Percentiles rank a stretch among this genome's conserved stretches.
Evolutionary conservation across 1,140 invertebrate genomes (phyloP).

Genomic region (Andricus grossulariae): DNA sequence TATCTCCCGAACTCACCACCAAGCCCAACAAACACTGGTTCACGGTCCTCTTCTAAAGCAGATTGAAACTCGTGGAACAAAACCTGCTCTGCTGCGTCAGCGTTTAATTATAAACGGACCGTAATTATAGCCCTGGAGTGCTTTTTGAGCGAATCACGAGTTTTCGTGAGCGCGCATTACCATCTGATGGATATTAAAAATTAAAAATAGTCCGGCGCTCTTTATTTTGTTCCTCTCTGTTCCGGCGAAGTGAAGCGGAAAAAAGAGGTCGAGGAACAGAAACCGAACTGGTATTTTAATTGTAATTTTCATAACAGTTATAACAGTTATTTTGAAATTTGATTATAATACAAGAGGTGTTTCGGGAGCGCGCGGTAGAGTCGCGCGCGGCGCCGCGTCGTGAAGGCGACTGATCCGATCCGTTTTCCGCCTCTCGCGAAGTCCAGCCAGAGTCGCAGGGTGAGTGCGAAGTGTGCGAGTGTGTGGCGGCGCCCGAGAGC

Average conservation of each 20-base stretch:
- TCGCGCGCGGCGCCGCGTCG: conserved; percentile 64
- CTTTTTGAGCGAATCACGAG: conserved; percentile 29
- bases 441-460: no score
- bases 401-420: conserved; percentile 66
- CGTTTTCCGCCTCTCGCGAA: conserved; percentile 46
- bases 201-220: conserved; percentile 30
- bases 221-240: conserved; percentile 38
- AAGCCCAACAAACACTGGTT: not conserved
- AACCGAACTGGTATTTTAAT: not conserved
- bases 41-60: not conserved
- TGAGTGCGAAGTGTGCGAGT: not conserved
- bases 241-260: conserved; percentile 15
- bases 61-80: conserved; percentile 11
- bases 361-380: conserved; percentile 36
- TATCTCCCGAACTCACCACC: not conserved
- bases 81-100: conserved; percentile 11
- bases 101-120: conserved; percentile 20
- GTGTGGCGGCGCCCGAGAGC: conserved; percentile 26
- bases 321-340: not conserved
- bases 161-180: conserved; percentile 30
- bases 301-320: not conserved
- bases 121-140: conserved; percentile 36
- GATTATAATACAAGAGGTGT: not conserved
- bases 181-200: not conserved
- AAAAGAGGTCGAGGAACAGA: not conserved